Conservation (phyloP, 2,797 vertebrate genomes). For the Gastrophryne carolinensis region DNA sequence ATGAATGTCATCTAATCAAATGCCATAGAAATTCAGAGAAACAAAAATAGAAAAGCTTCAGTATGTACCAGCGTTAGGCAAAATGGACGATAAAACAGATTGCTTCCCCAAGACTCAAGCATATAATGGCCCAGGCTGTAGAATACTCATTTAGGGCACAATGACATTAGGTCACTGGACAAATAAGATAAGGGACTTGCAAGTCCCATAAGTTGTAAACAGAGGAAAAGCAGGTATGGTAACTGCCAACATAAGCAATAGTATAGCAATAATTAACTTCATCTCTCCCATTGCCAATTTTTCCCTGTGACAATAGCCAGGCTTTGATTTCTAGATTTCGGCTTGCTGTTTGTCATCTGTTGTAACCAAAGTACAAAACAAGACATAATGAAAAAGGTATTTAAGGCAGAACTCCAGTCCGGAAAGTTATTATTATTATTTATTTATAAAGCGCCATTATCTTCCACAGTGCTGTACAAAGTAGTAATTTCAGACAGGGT, state of each 20-base stretch:
- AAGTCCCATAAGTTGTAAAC: slow-evolving; percentile 50
- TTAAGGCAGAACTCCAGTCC: no score
- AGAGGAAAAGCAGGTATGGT: slow-evolving; percentile 37
- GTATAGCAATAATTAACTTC: slow-evolving; percentile 56
- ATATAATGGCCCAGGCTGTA: slow-evolving; percentile 44
- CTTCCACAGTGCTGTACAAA: no score
- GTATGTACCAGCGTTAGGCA: not conserved
- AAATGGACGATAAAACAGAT: slow-evolving; percentile 26
- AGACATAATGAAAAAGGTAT: no score
- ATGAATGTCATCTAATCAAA: not conserved
- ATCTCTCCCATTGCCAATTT: slow-evolving; percentile 38
- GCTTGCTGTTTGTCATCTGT: not conserved
- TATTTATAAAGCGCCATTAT: no score
- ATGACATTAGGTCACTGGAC: slow-evolving; percentile 57
- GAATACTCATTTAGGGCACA: slow-evolving; percentile 57
- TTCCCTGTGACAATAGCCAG: slow-evolving; percentile 9
- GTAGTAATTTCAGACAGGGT: no score
- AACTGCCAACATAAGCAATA: slow-evolving; percentile 60
- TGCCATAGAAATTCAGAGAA: not conserved
- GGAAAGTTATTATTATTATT: no score
- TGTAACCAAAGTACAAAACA: no score
- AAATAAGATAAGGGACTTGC: slow-evolving; percentile 61
- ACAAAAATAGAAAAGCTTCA: slow-evolving; percentile 1
- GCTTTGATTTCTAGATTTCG: not conserved
- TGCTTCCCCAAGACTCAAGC: slow-evolving; percentile 43